phyloP scores from a whole-genome alignment of 2,888 invertebrate species.

The Noctua fimbriata region DNA sequence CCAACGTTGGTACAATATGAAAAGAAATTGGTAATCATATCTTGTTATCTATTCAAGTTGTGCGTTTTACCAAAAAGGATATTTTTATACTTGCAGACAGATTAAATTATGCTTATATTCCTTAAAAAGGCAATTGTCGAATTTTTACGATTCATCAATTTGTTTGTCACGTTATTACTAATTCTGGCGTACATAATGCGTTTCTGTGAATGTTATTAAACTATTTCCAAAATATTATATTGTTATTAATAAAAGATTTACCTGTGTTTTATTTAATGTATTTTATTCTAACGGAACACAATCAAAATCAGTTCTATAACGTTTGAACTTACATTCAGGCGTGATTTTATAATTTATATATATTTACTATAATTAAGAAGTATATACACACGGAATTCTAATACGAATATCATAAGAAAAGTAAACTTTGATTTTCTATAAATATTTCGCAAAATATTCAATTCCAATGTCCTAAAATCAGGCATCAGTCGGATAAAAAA shows the following conservation, averaged over 20 bases:
- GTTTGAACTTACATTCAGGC: slow-evolving; percentile 67
- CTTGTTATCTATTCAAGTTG: neutral
- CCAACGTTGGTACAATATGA: neutral
- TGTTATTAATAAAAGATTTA: slow-evolving; percentile 44
- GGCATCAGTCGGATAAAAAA: slow-evolving; percentile 44
- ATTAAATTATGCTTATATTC: neutral
- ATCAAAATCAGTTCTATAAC: slow-evolving; percentile 65
- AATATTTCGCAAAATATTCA: slow-evolving; percentile 58
- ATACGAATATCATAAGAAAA: slow-evolving; percentile 56
- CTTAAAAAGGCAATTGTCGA: neutral
- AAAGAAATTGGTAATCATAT: neutral
- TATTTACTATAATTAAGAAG: slow-evolving; percentile 43
- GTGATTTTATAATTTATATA: slow-evolving; percentile 56
- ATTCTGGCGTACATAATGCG: neutral
- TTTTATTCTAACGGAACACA: slow-evolving; percentile 66
- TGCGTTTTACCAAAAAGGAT: neutral
- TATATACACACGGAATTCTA: slow-evolving; percentile 58
- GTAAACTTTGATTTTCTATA: slow-evolving; percentile 61
- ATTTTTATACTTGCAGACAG: neutral
- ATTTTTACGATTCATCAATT: neutral
- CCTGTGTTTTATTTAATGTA: slow-evolving; percentile 45
- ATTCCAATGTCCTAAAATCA: slow-evolving; percentile 55
- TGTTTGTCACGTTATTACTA: neutral
- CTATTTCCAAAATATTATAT: neutral
- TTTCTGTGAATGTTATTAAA: neutral